Base-by-base conservation (phyloP, 2,113 vertebrate species). In the Hypomesus transpacificus region DNA sequence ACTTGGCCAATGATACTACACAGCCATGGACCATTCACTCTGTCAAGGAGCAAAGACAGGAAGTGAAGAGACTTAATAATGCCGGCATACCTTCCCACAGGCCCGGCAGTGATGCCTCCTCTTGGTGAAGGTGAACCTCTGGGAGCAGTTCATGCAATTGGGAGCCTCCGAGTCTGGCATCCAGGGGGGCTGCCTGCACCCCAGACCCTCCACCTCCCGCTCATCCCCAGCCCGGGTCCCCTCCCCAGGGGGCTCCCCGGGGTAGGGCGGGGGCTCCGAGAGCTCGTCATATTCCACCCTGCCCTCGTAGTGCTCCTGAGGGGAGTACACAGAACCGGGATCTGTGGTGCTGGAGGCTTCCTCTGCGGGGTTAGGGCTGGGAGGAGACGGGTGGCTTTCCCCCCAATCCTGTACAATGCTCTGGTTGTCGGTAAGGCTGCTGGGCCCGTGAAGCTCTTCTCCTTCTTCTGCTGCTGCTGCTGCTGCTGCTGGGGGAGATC, bases 41-140 rank as follows among this genome's bases (percentile, higher is more conserved):
- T 6, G n/a, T n/a, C n/a, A 3, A 9, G 8, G n/a, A 59, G 11
- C 18, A 24, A 58, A 59, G 1, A 22, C 18, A 21, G 21, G 11
- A 59, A 21, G n/a, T n/a, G 31, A n/a, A 54, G 64, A 26, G 60
- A 1, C 21, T 46, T 46, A 16, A 18, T n/a, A n/a, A 7, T 5
- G 3, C 31, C 2, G 14, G 85, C 94, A 82, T 87, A 99, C 97
- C 90, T 98, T 98, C 52, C 96, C 97, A 14, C 97, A 99, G 2
- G 97, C 96, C 80, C 97, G 92, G 84, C 97, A 99, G 82, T 99
- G 97, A 73, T 99, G 97, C 53, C 97, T 82, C 16, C 97, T 90
- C 88, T 91, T 98, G 18, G 95, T 99, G 78, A 99, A 99, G 0
- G 95, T 98, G 87, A 99, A 99, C 86, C 86, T 96, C 76, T 91